These are phyloP conservation scores for Aldrovandia affinis DNA, from an alignment of 2,797 vertebrate species.

Conservation along the genomic window DNA sequence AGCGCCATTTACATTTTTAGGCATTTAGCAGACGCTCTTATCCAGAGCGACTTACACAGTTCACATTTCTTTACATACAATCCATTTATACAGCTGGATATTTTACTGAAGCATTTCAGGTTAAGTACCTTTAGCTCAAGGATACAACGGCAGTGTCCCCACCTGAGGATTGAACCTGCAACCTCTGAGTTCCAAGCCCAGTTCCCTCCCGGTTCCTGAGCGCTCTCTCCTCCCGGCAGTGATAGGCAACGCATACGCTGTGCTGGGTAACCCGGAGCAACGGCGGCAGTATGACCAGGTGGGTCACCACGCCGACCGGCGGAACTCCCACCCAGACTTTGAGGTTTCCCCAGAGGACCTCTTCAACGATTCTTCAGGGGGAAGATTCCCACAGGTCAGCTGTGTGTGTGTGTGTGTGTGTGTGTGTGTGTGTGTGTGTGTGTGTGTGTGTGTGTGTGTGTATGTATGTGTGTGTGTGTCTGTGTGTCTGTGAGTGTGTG, in stretches of 20 bases:
- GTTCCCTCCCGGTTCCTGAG: background rate
- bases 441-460: too few species aligned
- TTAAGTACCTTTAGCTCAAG: too few species aligned
- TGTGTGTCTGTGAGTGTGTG: background rate
- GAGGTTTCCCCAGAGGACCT: conserved; percentile 97
- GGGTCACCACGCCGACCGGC: conserved; percentile 71
- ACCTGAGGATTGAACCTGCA: too few species aligned
- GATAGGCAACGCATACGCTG: conserved; percentile 96
- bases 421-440: background rate
- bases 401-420: background rate
- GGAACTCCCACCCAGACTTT: conserved; percentile 85
- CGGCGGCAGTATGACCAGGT: conserved; percentile 84
- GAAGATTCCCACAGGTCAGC: conserved; percentile 89
- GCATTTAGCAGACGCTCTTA: too few species aligned
- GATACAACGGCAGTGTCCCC: too few species aligned
- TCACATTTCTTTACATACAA: too few species aligned
- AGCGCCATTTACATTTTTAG: too few species aligned
- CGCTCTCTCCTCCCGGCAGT: conserved; percentile 58
- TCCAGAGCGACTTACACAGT: too few species aligned
- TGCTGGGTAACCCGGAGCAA: conserved; percentile 93
- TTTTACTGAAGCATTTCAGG: too few species aligned
- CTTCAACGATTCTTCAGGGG: conserved; percentile 98
- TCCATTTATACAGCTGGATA: too few species aligned
- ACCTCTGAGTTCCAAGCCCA: too few species aligned
- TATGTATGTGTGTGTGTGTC: too few species aligned